A percentile compares a stretch with the other conserved stretches of the same genome.
phyloP scores from a whole-genome alignment of 2,888 invertebrate species.

The Itoplectis maculator region DNA sequence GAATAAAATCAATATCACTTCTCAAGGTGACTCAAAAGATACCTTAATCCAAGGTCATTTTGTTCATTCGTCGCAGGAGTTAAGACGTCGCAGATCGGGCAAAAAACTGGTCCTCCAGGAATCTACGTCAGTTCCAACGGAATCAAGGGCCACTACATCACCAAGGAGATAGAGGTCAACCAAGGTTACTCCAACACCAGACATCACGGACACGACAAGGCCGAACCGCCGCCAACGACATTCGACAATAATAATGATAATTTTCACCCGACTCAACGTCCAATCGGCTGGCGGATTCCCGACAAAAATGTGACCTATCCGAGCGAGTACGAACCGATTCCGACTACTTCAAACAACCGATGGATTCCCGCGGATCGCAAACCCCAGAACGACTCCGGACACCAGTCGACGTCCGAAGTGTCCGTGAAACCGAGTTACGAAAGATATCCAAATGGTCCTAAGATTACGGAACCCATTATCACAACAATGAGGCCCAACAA shows the following conservation, averaged over 20 bases:
- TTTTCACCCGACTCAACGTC: slow-evolving; percentile 9
- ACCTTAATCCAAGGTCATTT: neutral
- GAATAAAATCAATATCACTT: too few relatives aligned
- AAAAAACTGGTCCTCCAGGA: slow-evolving; percentile 55
- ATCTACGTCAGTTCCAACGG: slow-evolving; percentile 74
- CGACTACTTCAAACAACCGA: slow-evolving; percentile 31
- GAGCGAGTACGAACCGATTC: slow-evolving; percentile 30
- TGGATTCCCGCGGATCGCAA: slow-evolving; percentile 59
- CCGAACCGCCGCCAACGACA: slow-evolving; percentile 16
- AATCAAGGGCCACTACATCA: slow-evolving; percentile 74
- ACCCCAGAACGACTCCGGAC: slow-evolving; percentile 43
- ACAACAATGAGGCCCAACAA: slow-evolving; percentile 23
- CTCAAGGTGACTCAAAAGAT: neutral
- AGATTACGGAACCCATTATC: neutral
- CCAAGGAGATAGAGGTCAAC: slow-evolving; percentile 74
- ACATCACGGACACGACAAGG: slow-evolving; percentile 59
- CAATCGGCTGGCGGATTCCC: slow-evolving; percentile 27
- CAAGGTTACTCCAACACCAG: slow-evolving; percentile 77
- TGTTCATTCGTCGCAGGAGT: slow-evolving; percentile 23
- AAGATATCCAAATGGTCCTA: slow-evolving; percentile 27
- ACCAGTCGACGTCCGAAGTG: slow-evolving; percentile 8
- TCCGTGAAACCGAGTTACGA: slow-evolving; percentile 37
- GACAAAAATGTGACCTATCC: slow-evolving; percentile 33
- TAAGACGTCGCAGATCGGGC: slow-evolving; percentile 17
- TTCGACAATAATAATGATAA: slow-evolving; percentile 16